Conservation (phyloP, 2,888 invertebrate species). For the Nymphalis polychloros region DNA sequence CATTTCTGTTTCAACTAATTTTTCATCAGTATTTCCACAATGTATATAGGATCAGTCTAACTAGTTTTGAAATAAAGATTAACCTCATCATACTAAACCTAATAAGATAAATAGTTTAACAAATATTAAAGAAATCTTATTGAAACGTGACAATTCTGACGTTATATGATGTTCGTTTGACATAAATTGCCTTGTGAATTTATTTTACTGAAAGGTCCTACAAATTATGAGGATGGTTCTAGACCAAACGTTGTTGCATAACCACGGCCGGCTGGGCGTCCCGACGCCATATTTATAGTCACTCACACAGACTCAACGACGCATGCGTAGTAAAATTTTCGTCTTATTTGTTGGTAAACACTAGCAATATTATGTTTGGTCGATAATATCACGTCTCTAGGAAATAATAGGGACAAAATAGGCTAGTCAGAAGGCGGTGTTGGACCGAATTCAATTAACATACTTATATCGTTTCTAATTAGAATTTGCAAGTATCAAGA, state of each 20-base stretch:
- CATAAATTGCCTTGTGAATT: constrained; percentile 30
- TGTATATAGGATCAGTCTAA: background rate
- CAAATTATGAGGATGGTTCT: constrained; percentile 52
- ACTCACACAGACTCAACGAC: constrained; percentile 41
- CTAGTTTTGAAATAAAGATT: background rate
- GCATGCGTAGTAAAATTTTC: constrained; percentile 47
- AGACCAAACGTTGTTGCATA: constrained; percentile 68
- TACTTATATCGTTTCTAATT: constrained; percentile 24
- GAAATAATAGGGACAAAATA: constrained; percentile 28
- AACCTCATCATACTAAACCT: background rate
- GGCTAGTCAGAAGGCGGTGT: constrained; percentile 16
- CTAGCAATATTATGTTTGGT: constrained; percentile 46
- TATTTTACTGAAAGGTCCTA: constrained; percentile 22
- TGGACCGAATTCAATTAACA: constrained; percentile 18
- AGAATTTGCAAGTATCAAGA: constrained; percentile 11
- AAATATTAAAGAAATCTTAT: constrained; percentile 8
- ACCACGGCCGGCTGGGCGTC: constrained; percentile 57
- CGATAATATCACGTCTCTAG: constrained; percentile 44
- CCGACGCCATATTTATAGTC: constrained; percentile 53
- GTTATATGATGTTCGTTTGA: constrained; percentile 37
- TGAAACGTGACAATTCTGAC: constrained; percentile 35
- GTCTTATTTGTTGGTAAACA: constrained; percentile 49
- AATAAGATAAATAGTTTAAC: constrained; percentile 13
- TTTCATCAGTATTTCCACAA: background rate
- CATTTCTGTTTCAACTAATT: background rate